Conservation (phyloP, 1,140 invertebrate genomes). For the Elymnias hypermnestra region DNA sequence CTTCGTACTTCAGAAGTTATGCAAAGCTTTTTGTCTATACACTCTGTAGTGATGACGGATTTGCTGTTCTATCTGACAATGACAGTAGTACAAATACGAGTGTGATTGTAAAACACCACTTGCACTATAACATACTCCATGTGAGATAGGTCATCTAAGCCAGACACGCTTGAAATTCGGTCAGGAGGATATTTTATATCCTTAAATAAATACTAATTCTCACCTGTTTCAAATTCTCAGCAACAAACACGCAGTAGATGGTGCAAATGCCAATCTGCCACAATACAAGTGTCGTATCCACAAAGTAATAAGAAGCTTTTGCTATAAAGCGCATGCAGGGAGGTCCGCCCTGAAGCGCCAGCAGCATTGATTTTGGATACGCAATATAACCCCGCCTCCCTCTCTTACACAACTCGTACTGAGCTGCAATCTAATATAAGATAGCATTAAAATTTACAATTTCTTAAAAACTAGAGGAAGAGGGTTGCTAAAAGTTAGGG, state of each 20-base stretch:
- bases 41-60: too few species aligned
- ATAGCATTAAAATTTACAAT: background rate
- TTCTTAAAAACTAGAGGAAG: background rate
- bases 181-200: too few species aligned
- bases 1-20: too few species aligned
- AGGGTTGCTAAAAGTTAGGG: too few species aligned
- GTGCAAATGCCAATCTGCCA: conserved; percentile 92
- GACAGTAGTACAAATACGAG: too few species aligned
- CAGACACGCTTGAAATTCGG: too few species aligned
- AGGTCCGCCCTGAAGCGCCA: conserved; percentile 79
- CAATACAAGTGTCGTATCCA: conserved; percentile 83
- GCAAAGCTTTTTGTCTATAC: too few species aligned
- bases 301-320: conserved; percentile 65
- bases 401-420: conserved; percentile 83
- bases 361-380: conserved; percentile 78
- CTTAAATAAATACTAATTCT: too few species aligned
- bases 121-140: too few species aligned
- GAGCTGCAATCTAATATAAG: conserved; percentile 72
- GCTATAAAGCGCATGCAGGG: conserved; percentile 62
- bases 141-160: too few species aligned
- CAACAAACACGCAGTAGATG: conserved; percentile 90
- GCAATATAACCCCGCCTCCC: conserved; percentile 79
- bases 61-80: too few species aligned
- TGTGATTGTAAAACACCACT: too few species aligned
- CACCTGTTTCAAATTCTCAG: conserved; percentile 84